phyloP scores from a whole-genome alignment of 2,113 vertebrate species.

The Spermophilus dauricus region DNA sequence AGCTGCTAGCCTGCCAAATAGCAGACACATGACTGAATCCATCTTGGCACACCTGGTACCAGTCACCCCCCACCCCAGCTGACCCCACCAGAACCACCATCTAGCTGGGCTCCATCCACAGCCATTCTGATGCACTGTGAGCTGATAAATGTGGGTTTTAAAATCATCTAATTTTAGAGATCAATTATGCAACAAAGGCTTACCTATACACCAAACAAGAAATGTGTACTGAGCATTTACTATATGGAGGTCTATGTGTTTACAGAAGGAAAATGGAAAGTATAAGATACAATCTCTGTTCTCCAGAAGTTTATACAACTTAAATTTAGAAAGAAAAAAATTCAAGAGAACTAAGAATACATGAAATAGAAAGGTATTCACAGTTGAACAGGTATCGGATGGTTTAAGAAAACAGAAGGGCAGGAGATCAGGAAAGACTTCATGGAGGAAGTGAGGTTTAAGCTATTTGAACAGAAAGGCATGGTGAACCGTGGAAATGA shows the following conservation, averaged over 20 bases:
- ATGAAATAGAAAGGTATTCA: background rate
- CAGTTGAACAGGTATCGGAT: background rate
- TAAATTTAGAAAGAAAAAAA: background rate
- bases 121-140: background rate
- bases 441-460: background rate
- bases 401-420: background rate
- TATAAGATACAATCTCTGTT: background rate
- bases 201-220: background rate
- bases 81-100: background rate
- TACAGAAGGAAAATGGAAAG: slow-evolving; percentile 6
- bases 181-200: background rate
- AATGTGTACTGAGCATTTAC: background rate
- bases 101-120: background rate
- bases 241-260: background rate
- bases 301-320: slow-evolving; percentile 17
- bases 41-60: background rate
- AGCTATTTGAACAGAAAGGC: background rate
- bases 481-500: background rate
- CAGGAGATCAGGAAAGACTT: background rate
- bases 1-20: background rate
- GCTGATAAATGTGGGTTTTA: background rate
- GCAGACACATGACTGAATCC: background rate
- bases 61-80: background rate
- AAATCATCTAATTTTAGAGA: background rate
- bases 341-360: background rate